Percentiles rank a stretch among this genome's conserved stretches.
phyloP scores from a whole-genome alignment of 2,888 invertebrate genomes.

The Conistra vaccinii region DNA sequence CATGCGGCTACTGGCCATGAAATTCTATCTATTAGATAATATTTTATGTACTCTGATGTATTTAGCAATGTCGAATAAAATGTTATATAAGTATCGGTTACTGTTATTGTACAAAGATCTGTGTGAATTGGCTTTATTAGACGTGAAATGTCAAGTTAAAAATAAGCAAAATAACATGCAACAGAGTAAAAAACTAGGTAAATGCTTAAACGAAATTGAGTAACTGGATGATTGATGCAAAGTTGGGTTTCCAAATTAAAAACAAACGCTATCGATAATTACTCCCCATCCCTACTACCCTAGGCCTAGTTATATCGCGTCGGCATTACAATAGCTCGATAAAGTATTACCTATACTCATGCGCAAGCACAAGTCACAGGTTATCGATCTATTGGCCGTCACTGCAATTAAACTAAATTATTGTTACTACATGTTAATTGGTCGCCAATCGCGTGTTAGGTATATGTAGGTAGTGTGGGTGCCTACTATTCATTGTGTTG shows the following conservation, averaged over 20 bases:
- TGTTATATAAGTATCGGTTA: constrained; percentile 58
- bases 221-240: too few species aligned
- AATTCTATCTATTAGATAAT: constrained; percentile 61
- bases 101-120: constrained; percentile 29
- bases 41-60: constrained; percentile 24
- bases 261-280: constrained; percentile 24
- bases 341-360: constrained; percentile 62
- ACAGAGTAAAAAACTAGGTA: neutral
- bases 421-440: constrained; percentile 52
- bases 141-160: constrained; percentile 28
- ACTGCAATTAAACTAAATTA: constrained; percentile 62
- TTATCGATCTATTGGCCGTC: constrained; percentile 64
- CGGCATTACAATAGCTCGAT: constrained; percentile 67
- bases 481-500: constrained; percentile 12
- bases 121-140: constrained; percentile 16
- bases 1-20: constrained; percentile 60
- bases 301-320: constrained; percentile 54
- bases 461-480: constrained; percentile 11
- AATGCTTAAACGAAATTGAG: neutral
- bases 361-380: constrained; percentile 61
- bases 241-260: neutral
- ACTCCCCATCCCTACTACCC: constrained; percentile 45
- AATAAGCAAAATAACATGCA: neutral
- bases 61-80: constrained; percentile 54
- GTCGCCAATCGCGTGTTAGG: constrained; percentile 28